Conservation (phyloP, 1,140 invertebrate genomes). For the Caenorhabditis brenneri region DNA sequence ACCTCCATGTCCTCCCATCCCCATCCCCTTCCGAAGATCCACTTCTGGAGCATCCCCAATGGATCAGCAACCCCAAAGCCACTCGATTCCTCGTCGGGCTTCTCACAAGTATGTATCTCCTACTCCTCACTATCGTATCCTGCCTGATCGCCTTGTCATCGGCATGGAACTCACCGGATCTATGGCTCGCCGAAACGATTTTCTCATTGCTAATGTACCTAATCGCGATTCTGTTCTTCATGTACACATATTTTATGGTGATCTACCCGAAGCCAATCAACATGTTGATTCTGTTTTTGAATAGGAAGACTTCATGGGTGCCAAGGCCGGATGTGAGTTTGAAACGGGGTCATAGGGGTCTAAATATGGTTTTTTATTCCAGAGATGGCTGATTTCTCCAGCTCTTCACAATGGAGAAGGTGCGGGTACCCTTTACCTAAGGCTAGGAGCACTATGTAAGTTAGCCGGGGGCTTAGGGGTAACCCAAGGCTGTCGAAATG, state of each 20-base stretch:
- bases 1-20: too few relatives aligned
- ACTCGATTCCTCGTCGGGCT: not conserved
- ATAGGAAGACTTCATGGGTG: constrained; percentile 20
- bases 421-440: constrained; percentile 63
- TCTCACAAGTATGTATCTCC: constrained; percentile 21
- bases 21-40: not conserved
- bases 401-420: constrained; percentile 59
- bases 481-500: too few relatives aligned
- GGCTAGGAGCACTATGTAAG: constrained; percentile 63
- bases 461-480: not conserved
- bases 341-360: too few relatives aligned
- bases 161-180: not conserved
- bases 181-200: constrained; percentile 45
- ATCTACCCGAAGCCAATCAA: constrained; percentile 58
- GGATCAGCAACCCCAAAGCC: not conserved
- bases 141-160: not conserved
- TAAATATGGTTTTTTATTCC: too few relatives aligned
- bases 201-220: constrained; percentile 68
- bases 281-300: constrained; percentile 55
- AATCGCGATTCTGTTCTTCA: constrained; percentile 62
- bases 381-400: constrained; percentile 52
- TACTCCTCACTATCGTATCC: not conserved
- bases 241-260: constrained; percentile 68
- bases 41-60: not conserved
- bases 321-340: constrained; percentile 44